These are phyloP conservation scores for Conus betulinus DNA, from an alignment of 1,140 invertebrate species.

Conservation along the genomic window DNA sequence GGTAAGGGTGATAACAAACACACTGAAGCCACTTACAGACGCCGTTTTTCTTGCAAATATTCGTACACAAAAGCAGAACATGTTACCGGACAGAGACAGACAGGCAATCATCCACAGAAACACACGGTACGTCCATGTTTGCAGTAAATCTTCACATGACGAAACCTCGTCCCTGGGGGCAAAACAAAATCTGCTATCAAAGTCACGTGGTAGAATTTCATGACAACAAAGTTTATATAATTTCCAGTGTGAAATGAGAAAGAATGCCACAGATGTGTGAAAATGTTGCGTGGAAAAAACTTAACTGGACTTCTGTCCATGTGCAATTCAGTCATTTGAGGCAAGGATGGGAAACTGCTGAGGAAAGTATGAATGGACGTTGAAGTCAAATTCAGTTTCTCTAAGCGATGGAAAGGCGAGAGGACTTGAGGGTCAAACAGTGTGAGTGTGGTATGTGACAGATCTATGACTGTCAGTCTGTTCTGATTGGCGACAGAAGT, in stretches of 20 bases:
- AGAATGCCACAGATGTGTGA: conserved; percentile 37
- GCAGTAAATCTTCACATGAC: conserved; percentile 51
- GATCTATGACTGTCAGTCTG: not conserved
- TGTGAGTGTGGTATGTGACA: not conserved
- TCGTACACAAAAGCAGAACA: conserved; percentile 43
- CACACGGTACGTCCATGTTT: conserved; percentile 34
- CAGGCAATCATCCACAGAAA: conserved; percentile 46
- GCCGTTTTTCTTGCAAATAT: not conserved
- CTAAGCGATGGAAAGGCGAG: not conserved
- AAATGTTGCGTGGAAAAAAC: conserved; percentile 31
- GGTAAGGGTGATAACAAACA: conserved; percentile 54
- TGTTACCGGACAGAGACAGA: conserved; percentile 48
- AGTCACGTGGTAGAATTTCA: not conserved
- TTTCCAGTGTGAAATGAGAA: conserved; percentile 34
- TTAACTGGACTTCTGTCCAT: conserved; percentile 35
- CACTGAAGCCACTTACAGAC: conserved; percentile 43
- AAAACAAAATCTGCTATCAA: conserved; percentile 39
- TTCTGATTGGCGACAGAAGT: too few relatives aligned
- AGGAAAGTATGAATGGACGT: conserved; percentile 1
- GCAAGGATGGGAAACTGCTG: not conserved
- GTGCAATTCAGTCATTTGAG: conserved; percentile 24
- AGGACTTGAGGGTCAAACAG: not conserved
- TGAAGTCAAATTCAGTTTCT: conserved; percentile 20
- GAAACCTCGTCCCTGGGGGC: conserved; percentile 46
- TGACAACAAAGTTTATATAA: conserved; percentile 50